Base-by-base conservation (phyloP, 2,888 invertebrate genomes). In the Blastobasis lacticolella region DNA sequence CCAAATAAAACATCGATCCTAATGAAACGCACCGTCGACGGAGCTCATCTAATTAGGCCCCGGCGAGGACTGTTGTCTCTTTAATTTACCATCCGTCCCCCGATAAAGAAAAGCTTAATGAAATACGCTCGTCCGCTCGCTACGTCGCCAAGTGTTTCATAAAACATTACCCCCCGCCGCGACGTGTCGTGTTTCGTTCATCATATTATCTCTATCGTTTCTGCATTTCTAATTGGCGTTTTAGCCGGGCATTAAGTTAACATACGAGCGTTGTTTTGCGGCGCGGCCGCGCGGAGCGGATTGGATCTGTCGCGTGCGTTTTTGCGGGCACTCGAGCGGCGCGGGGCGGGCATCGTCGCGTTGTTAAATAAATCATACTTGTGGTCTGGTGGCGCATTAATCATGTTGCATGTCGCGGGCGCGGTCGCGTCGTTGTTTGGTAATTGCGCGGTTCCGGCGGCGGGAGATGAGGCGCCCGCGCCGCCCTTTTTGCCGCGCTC, bases 141-240 rank as follows among this genome's bases (percentile, higher is more conserved):
- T 81, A 73, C 9, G 7, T 10, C 23, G 23, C 23, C 23, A 3
- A 23, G 23, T 42, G 7, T 8, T 42, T 5, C 80, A 85, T 84
- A 77, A 86, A 78, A 84, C 84, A 82, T 84, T 70, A 78, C 77
- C 82, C 67, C 85, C 84, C 67, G 77, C 69, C 60, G 82, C 57
- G 78, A 71, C 67, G 69, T 72, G 75, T 75, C 77, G 69, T 73
- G 69, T 70, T 76, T 73, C 74, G 71, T 77, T 81, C 79, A 79
- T 80, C 79, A 70, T 71, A 75, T 82, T 77, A 78, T 79, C 76
- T 76, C 74, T 71, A 76, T 78, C 72, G 71, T 69, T 60, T 67
- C 67, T 67, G 71, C 63, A 77, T 82, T 81, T 73, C 71, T 75
- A 77, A 81, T 78, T 69, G 62, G 58, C 60, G 61, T 64, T 71